Conservation (phyloP, 2,113 vertebrate species). For the Misgurnus anguillicaudatus region DNA sequence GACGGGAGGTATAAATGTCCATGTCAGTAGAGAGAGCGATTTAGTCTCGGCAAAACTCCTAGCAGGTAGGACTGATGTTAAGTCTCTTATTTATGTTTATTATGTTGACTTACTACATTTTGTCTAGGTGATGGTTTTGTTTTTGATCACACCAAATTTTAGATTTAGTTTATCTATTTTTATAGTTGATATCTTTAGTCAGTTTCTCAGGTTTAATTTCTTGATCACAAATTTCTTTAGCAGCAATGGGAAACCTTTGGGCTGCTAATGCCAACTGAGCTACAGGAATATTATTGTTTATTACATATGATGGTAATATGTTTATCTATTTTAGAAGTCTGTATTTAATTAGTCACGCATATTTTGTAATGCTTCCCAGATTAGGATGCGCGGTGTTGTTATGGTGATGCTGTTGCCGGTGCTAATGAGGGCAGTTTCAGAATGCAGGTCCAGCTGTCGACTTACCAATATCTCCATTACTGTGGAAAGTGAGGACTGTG, state of each 20-base stretch:
- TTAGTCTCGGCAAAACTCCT: conserved; percentile 51
- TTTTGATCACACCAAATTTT: background rate
- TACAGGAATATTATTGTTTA: no score
- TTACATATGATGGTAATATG: background rate
- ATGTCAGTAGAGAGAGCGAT: conserved; percentile 37
- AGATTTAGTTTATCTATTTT: background rate
- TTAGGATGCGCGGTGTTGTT: conserved; percentile 41
- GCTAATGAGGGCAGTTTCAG: conserved; percentile 64
- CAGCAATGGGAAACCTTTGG: no score
- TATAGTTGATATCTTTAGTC: no score
- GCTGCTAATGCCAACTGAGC: no score
- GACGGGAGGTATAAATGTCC: conserved; percentile 51
- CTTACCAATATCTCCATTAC: conserved; percentile 80
- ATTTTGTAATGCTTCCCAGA: conserved; percentile 15
- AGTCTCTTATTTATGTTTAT: conserved; percentile 9
- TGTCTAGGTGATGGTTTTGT: background rate
- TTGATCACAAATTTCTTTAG: no score
- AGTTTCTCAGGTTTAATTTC: no score
- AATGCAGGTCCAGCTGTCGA: conserved; percentile 70
- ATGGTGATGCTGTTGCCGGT: conserved; percentile 47
- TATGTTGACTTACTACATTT: background rate
- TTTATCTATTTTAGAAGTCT: background rate
- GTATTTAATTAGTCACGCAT: background rate
- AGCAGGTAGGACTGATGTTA: conserved; percentile 38
- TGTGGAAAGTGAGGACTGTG: conserved; percentile 84